These are phyloP conservation scores for Matsumyia berberina DNA, from an alignment of 2,888 invertebrate genomes.

Conservation along the genomic window DNA sequence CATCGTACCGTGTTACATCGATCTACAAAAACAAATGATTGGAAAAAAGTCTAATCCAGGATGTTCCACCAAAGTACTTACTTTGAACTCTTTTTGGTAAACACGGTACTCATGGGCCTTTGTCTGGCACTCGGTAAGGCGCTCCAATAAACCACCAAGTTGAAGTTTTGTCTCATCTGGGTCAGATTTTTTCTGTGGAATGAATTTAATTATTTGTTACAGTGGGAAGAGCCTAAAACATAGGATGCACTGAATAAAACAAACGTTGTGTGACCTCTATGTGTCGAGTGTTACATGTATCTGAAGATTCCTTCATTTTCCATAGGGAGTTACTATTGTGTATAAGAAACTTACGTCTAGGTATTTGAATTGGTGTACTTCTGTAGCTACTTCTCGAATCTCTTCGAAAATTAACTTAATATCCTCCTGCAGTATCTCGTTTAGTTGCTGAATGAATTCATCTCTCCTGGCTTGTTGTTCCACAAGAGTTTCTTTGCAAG, in stretches of 20 bases:
- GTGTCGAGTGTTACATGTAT: too few relatives aligned
- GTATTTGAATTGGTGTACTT: constrained; percentile 85
- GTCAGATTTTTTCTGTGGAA: constrained; percentile 88
- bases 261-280: too few relatives aligned
- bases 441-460: constrained; percentile 89
- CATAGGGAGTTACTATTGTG: too few relatives aligned
- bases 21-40: constrained; percentile 85
- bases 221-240: too few relatives aligned
- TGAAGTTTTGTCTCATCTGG: constrained; percentile 87
- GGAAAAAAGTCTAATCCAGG: neutral
- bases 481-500: constrained; percentile 87
- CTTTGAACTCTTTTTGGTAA: constrained; percentile 94
- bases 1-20: constrained; percentile 92
- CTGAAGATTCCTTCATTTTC: too few relatives aligned
- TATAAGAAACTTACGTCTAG: constrained; percentile 80
- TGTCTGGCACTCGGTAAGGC: constrained; percentile 87
- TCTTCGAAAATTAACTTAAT: constrained; percentile 90
- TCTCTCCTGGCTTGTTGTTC: constrained; percentile 87
- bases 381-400: constrained; percentile 89
- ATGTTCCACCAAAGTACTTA: constrained; percentile 80
- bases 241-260: too few relatives aligned
- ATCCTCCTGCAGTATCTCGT: constrained; percentile 90
- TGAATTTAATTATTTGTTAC: too few relatives aligned
- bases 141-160: constrained; percentile 87
- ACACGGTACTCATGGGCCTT: constrained; percentile 90